Conservation (phyloP, 2,797 vertebrate species). For the Strix occidentalis region DNA sequence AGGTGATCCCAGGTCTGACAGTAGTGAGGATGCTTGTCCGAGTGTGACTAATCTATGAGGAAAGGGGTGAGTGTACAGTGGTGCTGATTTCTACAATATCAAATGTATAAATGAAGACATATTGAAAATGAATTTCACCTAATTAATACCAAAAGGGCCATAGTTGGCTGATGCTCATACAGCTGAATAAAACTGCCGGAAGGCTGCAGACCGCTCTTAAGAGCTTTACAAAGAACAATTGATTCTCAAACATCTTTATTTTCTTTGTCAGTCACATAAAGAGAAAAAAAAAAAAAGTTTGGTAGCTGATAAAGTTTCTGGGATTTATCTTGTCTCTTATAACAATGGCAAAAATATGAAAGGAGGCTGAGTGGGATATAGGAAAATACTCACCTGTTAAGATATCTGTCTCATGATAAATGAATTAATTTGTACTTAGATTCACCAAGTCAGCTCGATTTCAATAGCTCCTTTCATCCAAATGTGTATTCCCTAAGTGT, state of each 20-base stretch:
- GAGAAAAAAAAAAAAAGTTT: neutral
- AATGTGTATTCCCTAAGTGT: neutral
- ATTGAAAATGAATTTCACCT: constrained; percentile 64
- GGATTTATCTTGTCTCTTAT: neutral
- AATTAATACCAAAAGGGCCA: constrained; percentile 49
- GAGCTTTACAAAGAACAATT: constrained; percentile 15
- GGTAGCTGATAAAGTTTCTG: neutral
- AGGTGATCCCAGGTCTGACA: neutral
- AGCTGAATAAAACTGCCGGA: constrained; percentile 10
- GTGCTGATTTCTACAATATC: neutral
- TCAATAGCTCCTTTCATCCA: constrained; percentile 1
- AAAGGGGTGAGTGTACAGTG: neutral
- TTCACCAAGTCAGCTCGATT: neutral
- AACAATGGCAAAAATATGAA: constrained; percentile 34
- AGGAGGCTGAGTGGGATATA: neutral
- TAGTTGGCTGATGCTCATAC: neutral
- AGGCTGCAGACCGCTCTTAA: constrained; percentile 9
- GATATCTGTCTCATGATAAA: neutral
- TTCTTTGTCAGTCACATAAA: neutral
- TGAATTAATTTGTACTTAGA: constrained; percentile 6
- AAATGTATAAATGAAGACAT: neutral
- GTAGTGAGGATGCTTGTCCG: neutral
- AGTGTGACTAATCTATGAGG: neutral
- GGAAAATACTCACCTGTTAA: constrained; percentile 1
- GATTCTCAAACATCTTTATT: constrained; percentile 39